These are phyloP conservation scores for Anoplopoma fimbria DNA, from an alignment of 2,113 vertebrate genomes.

Conservation along the genomic window DNA sequence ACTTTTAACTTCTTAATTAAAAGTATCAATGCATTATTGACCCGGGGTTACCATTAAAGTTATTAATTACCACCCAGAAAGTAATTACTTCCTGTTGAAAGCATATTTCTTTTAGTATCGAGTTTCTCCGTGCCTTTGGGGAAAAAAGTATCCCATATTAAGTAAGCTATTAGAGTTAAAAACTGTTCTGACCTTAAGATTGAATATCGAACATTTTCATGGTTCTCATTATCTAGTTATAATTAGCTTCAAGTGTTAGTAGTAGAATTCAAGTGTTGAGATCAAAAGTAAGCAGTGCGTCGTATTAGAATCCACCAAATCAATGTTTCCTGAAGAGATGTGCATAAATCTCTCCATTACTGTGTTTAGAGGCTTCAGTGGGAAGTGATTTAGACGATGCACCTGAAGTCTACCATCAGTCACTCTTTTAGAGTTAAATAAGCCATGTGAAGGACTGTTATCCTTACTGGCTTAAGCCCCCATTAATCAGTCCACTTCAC, in stretches of 20 bases:
- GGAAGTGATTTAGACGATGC: slow-evolving; percentile 71
- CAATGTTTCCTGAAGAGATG: slow-evolving; percentile 61
- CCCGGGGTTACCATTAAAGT: slow-evolving; percentile 66
- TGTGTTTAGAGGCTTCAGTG: slow-evolving; percentile 40
- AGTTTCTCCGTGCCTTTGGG: slow-evolving; percentile 41
- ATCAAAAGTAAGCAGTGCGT: slow-evolving; percentile 31
- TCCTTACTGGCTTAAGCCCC: slow-evolving; percentile 84
- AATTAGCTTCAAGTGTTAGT: slow-evolving; percentile 57
- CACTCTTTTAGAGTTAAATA: slow-evolving; percentile 82
- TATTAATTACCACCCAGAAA: slow-evolving; percentile 71
- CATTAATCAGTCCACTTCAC: slow-evolving; percentile 86
- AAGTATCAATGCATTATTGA: slow-evolving; percentile 64
- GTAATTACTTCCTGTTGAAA: slow-evolving; percentile 68
- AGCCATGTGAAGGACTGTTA: slow-evolving; percentile 83
- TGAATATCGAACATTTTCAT: slow-evolving; percentile 58
- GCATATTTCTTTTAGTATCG: slow-evolving; percentile 42
- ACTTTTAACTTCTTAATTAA: slow-evolving; percentile 58
- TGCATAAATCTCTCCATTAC: slow-evolving; percentile 75
- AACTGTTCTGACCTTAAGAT: slow-evolving; percentile 63
- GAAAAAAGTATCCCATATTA: slow-evolving; percentile 45
- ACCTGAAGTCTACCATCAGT: slow-evolving; percentile 70
- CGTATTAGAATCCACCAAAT: slow-evolving; percentile 52
- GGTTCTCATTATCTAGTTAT: slow-evolving; percentile 63
- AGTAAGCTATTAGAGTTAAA: slow-evolving; percentile 56
- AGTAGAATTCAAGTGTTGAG: slow-evolving; percentile 7